Base-by-base conservation (phyloP, 2,888 invertebrate genomes). In the Digitonthophagus gazella region DNA sequence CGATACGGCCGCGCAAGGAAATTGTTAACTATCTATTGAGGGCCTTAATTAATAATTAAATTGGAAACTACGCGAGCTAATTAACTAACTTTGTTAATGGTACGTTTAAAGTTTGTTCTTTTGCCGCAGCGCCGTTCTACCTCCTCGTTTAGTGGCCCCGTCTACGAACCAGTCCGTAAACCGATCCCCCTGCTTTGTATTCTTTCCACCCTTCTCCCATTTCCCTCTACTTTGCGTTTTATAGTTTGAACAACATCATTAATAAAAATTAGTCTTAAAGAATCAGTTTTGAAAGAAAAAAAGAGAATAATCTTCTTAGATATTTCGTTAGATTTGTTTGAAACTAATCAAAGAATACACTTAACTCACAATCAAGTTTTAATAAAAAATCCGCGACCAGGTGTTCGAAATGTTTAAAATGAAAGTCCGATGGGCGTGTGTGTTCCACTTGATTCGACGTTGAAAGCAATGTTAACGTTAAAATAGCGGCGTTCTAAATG, bases 1-100 rank as follows among this genome's bases (percentile, higher is more conserved):
- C 66, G 44, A 58, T 58, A 20, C 20, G 68, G 65, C 75, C 77
- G 79, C 77, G 74, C 78, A 75, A 76, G 77, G 79, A 80, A 80
- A 80, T 80, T 80, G 79, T 80, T 78, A 79, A 77, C 78, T 79
- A 79, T 80, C 79, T 80, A 78, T 78, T 73, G 77, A 77, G 78
- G 76, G 79, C 75, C 78, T 80, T 80, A 81, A 80, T 81, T 80
- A 80, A 75, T 80, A 79, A 80, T 80, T 80, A 80, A 80, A 80
- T 78, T 77, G 74, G 75, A 76, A 77, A 78, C 78, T 77, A 74
- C 74, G 76, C 75, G 72, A 76, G 78, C 77, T 80, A 69, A 67
- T 69, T 67, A 69, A 58, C 65, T 65, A 67, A 69, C 69, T 69
- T 69, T 65, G 67, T 69, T 69, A 69, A 69, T 69, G 66, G 58